These are phyloP conservation scores for Pelosia muscerda DNA, from an alignment of 2,888 invertebrate genomes.

Conservation along the genomic window DNA sequence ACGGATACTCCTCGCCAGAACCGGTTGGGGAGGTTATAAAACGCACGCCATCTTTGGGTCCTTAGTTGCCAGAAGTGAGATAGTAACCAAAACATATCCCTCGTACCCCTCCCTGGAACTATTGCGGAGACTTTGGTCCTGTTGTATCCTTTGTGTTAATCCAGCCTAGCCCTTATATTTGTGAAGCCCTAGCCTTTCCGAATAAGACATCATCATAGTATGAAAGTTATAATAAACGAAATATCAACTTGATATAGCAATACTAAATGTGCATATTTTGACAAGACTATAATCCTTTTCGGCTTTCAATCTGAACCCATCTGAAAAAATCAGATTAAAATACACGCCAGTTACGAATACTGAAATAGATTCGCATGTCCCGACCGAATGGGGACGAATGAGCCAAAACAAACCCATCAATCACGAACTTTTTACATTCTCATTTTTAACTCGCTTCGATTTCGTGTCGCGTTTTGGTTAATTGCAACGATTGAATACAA, in stretches of 20 bases:
- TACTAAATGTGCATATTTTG: slow-evolving; percentile 35
- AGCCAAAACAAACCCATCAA: slow-evolving; percentile 66
- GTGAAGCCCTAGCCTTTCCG: too few species aligned
- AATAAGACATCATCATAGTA: too few species aligned
- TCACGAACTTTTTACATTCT: slow-evolving; percentile 57
- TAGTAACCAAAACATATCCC: too few species aligned
- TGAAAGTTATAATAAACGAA: neutral
- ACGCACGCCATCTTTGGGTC: too few species aligned
- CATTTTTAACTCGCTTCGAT: slow-evolving; percentile 44
- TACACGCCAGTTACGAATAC: slow-evolving; percentile 54
- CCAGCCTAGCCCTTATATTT: too few species aligned
- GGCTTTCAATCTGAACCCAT: slow-evolving; percentile 40
- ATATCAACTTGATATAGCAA: neutral
- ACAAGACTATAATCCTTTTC: slow-evolving; percentile 35
- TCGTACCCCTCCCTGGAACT: too few species aligned
- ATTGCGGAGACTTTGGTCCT: too few species aligned
- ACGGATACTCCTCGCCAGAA: too few species aligned
- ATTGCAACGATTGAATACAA: slow-evolving; percentile 39
- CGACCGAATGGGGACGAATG: slow-evolving; percentile 60
- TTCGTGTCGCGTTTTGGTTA: slow-evolving; percentile 46
- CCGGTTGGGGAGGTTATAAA: too few species aligned
- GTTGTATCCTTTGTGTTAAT: too few species aligned
- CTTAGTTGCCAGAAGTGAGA: too few species aligned
- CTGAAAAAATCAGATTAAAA: slow-evolving; percentile 59
- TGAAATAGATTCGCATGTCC: slow-evolving; percentile 58